Base-by-base conservation (phyloP, 2,888 invertebrate species). In the Holacanthella duospinosa region DNA sequence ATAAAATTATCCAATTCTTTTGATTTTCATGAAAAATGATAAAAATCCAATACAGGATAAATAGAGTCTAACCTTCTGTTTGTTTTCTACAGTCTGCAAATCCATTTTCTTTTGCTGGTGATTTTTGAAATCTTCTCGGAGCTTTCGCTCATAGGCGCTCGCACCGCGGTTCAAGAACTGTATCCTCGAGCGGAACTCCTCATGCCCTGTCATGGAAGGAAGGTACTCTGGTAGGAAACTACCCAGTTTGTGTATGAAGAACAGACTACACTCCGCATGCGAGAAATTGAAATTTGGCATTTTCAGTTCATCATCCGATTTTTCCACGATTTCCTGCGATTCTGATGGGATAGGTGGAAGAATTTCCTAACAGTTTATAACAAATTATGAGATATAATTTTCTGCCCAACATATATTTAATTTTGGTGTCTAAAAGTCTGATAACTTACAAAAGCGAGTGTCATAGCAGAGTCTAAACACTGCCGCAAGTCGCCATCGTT, bases 131-230 rank as follows among this genome's bases (percentile, higher is more conserved):
- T 79, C 84, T 78, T 85, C 84, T 63, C 84, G 80, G 48, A 88
- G 78, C 73, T 86, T 87, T 75, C 87, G 88, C 65, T 83, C 83
- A 74, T 85, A 93, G 66, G 89, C 92, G 79, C 93, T 93, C 65
- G 92, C 89, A 29, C 92, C 88, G 65, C 93, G 82, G 0, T 94
- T 93, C 75, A 95, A 89, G 78, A 93, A 95, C 77, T 93, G 93
- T 66, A 96, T 79, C 71, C 95, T 83, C 55, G 87, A 79, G 68
- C 90, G 84, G 74, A 95, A 88, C 74, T 93, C 91, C 77, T 93
- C 93, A 9, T 93, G 80, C 71, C 84, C 82, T 26, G 86, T 82
- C 68, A 87, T 83, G 29, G 85, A 83, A 21, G 84, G 83, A 60
- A 90, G 78, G 77, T 86, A 87, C 64, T 88, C 89, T 0, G 90